These are phyloP conservation scores for Arrhopalites spinosus DNA, from an alignment of 2,888 invertebrate species.

Conservation along the genomic window DNA sequence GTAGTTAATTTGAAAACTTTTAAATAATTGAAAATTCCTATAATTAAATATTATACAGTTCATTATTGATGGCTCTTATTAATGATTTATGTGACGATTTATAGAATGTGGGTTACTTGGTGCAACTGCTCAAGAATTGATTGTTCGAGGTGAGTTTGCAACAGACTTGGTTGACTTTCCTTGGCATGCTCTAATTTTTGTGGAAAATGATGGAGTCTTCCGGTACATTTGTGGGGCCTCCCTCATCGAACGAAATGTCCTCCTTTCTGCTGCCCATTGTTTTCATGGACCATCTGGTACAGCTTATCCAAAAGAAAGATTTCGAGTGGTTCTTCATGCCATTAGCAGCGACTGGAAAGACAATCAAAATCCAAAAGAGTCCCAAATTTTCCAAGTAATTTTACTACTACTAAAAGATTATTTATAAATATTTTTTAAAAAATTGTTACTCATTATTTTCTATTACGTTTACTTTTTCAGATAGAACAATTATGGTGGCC, in stretches of 20 bases:
- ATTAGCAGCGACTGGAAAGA: not conserved
- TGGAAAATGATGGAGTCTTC: not conserved
- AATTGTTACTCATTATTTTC: not conserved
- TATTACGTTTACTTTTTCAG: not conserved
- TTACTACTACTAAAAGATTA: not conserved
- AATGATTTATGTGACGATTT: no score
- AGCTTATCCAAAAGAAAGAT: not conserved
- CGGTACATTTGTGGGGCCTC: slow-evolving; percentile 20
- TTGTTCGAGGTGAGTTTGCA: not conserved
- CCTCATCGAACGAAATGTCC: slow-evolving; percentile 19
- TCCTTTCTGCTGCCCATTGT: slow-evolving; percentile 24
- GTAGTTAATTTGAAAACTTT: not conserved
- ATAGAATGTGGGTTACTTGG: slow-evolving; percentile 21
- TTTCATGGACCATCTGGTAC: not conserved
- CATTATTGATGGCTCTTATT: not conserved
- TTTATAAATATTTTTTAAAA: not conserved
- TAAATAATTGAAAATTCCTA: not conserved
- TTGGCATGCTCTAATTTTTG: slow-evolving; percentile 21
- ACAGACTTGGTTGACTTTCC: not conserved
- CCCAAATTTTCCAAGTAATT: slow-evolving; percentile 6
- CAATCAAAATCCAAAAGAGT: not conserved
- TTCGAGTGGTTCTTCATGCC: not conserved
- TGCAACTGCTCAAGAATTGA: not conserved
- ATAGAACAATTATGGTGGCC: slow-evolving; percentile 10
- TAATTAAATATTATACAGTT: not conserved